Conservation (phyloP, 2,888 invertebrate genomes). For the Lottia scabra region DNA sequence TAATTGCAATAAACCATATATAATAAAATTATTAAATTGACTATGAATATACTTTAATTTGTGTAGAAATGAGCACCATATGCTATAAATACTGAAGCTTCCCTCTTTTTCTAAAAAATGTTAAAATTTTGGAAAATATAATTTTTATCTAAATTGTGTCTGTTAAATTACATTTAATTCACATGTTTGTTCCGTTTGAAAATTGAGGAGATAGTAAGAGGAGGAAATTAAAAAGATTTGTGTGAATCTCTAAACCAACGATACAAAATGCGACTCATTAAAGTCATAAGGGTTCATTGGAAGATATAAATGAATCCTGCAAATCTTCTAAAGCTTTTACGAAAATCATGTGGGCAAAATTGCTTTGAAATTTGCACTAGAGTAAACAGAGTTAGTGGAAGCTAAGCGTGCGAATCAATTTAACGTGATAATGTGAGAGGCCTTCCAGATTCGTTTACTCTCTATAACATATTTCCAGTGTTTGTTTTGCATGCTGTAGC, state of each 20-base stretch:
- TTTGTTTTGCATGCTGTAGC: constrained; percentile 20
- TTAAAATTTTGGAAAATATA: too few relatives aligned
- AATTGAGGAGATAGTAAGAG: too few relatives aligned
- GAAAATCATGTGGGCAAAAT: constrained; percentile 18
- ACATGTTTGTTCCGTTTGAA: too few relatives aligned
- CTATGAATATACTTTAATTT: too few relatives aligned
- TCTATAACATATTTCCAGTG: constrained; percentile 17
- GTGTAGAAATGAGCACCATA: too few relatives aligned
- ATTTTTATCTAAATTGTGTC: too few relatives aligned
- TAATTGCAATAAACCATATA: too few relatives aligned
- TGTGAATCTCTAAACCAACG: background rate
- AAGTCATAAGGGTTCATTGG: background rate
- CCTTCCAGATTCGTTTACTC: constrained; percentile 7
- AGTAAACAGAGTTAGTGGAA: constrained; percentile 18
- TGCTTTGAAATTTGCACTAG: constrained; percentile 20
- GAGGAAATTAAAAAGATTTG: constrained; percentile 3
- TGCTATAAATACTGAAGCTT: too few relatives aligned
- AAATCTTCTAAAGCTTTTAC: constrained; percentile 4
- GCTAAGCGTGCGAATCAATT: constrained; percentile 8
- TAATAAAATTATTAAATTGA: too few relatives aligned
- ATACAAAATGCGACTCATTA: constrained; percentile 6
- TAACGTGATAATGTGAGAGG: constrained; percentile 4
- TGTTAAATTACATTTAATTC: too few relatives aligned
- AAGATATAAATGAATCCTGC: constrained; percentile 3
- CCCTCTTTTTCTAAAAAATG: too few relatives aligned